These are phyloP conservation scores for Cataglyphis cursor DNA, from an alignment of 2,888 invertebrate genomes.

Conservation along the genomic window DNA sequence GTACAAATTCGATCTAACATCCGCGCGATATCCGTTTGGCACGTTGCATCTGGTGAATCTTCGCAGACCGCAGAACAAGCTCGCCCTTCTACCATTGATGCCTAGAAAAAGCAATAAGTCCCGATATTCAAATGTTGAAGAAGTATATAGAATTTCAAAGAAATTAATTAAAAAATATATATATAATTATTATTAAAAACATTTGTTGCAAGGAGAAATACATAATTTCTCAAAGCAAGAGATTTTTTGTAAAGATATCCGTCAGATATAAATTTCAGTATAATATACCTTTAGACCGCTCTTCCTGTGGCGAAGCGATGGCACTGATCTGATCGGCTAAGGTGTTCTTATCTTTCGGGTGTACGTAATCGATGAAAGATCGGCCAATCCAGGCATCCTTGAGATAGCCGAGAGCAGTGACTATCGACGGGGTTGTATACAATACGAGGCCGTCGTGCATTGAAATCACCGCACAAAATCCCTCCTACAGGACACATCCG, in stretches of 20 bases:
- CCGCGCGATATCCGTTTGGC: conserved; percentile 83
- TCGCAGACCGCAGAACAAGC: conserved; percentile 90
- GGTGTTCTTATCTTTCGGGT: conserved; percentile 91
- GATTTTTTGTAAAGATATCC: not conserved
- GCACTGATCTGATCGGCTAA: conserved; percentile 93
- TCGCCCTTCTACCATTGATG: conserved; percentile 73
- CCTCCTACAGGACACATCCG: conserved; percentile 88
- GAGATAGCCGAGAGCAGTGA: conserved; percentile 92
- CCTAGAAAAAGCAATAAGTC: conserved; percentile 49
- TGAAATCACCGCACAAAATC: conserved; percentile 93
- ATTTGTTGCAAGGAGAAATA: not conserved
- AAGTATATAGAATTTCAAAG: not conserved
- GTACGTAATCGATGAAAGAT: conserved; percentile 95
- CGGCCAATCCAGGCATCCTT: conserved; percentile 95
- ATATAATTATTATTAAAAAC: not conserved
- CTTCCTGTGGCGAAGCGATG: conserved; percentile 89
- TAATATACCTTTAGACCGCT: conserved; percentile 81
- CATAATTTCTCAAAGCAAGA: not conserved
- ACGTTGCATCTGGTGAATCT: conserved; percentile 87
- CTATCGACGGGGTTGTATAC: conserved; percentile 91
- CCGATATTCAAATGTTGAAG: not conserved
- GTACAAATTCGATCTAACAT: conserved; percentile 88
- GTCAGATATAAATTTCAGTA: not conserved
- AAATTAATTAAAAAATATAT: too few relatives aligned
- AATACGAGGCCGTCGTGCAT: conserved; percentile 94